These are phyloP conservation scores for Parazoanthus atlanticus DNA, from an alignment of 92 coral and sea anemone species.

Conservation along the genomic window DNA sequence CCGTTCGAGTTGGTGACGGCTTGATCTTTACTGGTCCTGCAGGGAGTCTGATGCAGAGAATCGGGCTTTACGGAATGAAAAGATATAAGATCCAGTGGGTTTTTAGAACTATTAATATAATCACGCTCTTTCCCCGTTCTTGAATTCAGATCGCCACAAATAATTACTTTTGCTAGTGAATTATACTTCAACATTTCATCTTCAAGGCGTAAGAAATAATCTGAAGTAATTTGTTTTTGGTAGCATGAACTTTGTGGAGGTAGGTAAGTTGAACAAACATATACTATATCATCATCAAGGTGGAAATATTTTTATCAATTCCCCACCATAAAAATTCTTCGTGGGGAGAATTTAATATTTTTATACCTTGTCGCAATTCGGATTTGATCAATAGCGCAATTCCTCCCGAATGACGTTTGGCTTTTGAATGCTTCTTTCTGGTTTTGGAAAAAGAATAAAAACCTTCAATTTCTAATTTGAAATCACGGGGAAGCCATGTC, in stretches of 20 bases:
- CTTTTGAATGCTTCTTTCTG: background rate
- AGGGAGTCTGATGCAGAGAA: background rate
- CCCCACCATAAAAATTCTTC: slow-evolving; percentile 5
- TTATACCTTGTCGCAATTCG: background rate
- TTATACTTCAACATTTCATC: background rate
- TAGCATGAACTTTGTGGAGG: no score
- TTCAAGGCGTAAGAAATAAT: background rate
- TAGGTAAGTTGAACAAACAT: background rate
- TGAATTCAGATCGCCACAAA: background rate
- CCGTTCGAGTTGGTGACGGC: background rate
- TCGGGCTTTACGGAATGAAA: background rate
- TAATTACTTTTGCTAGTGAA: background rate
- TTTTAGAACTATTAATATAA: background rate
- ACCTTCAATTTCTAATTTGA: no score
- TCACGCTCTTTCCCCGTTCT: background rate
- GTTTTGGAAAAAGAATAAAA: slow-evolving; percentile 12
- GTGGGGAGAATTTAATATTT: background rate
- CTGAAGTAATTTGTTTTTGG: no score
- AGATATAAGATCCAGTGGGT: background rate
- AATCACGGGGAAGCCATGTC: background rate
- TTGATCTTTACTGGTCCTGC: background rate
- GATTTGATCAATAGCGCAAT: background rate
- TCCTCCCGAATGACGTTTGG: no score
- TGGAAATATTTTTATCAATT: background rate
- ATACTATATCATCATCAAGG: slow-evolving; percentile 1